These are phyloP conservation scores for Eumacrocentrus americanus DNA, from an alignment of 2,888 invertebrate genomes.

Conservation along the genomic window DNA sequence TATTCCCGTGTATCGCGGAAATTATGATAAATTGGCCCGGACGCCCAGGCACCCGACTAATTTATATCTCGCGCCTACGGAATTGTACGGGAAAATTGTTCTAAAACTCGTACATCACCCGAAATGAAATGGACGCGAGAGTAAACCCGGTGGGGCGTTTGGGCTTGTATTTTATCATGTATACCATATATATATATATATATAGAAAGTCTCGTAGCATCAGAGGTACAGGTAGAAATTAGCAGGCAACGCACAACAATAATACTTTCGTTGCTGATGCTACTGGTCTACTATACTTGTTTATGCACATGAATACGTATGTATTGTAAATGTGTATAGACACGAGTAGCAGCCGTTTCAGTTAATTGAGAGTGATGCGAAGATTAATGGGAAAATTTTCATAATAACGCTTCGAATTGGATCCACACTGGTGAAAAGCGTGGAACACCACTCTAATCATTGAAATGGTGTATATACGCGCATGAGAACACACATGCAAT, in stretches of 20 bases:
- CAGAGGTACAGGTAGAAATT: conserved; percentile 4
- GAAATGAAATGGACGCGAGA: conserved; percentile 39
- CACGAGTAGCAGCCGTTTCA: conserved; percentile 8
- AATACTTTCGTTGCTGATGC: neutral
- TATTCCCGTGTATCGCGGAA: conserved; percentile 20
- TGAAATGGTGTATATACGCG: neutral
- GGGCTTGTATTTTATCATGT: neutral
- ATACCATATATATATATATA: neutral
- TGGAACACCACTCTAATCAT: conserved; percentile 17
- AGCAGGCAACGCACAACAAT: neutral
- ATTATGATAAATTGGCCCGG: conserved; percentile 26
- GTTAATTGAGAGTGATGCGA: conserved; percentile 37
- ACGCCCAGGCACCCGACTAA: conserved; percentile 16
- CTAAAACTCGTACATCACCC: conserved; percentile 47
- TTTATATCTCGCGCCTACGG: conserved; percentile 30
- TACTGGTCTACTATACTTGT: neutral
- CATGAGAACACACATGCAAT: neutral
- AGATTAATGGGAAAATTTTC: conserved; percentile 31
- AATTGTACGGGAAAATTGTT: conserved; percentile 47
- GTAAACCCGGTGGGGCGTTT: conserved; percentile 7
- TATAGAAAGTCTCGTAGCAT: neutral
- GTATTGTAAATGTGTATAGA: neutral
- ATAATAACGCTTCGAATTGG: conserved; percentile 18
- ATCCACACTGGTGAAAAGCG: neutral
- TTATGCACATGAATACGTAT: neutral